Evolutionary conservation across 92 coral and sea anemone genomes (phyloP), one percentile per base, ranked within the genome.

Genomic region (Umimayanthus kanabou): DNA sequence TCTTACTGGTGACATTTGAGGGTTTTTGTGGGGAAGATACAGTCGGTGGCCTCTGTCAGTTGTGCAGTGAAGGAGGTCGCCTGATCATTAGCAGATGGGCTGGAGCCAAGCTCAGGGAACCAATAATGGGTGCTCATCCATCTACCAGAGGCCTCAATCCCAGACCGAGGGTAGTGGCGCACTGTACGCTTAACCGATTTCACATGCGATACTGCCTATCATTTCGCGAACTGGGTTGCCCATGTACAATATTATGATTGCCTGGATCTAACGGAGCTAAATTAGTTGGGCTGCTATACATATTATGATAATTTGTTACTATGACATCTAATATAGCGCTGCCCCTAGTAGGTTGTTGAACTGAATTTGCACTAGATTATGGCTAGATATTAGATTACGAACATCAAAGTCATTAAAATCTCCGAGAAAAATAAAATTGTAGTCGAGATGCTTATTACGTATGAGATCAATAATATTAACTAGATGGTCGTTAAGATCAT

Each of bases 281-380:
- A 18, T 88, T 80, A n/a, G 26, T 45, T 23, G 91, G 94, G 14
- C 76, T 78, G 6, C 29, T 71, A 50, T 90, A 85, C 67, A 79
- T 57, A 40, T 79, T 79, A 40, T 67, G 73, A 66, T 88, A n/a
- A 39, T 88, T 90, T 40, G 92, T 90, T 22, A 93, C 66, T 39
- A 85, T 88, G 22, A 90, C 89, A 37, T 93, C 91, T 33, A 90
- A 89, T 3, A 85, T 85, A 81, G 87, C 85, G n/a, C 55, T 7
- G 45, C 78, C 90, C 39, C 92, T 86, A 22, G 94, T 92, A 39
- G 92, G 92, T 30, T 26, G 71, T 23, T 67, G 50, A 16, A 92
- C 92, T n/a, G n/a, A 18, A 90, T 88, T 92, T 92, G 93, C 30
- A 83, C 87, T 66, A 92, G 80, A 74, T n/a, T 92, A 55, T 90